A percentile compares a stretch with the other conserved stretches of the same genome.
These are phyloP conservation scores for Candoia aspera DNA, from an alignment of 2,113 vertebrate species.

Conservation along the genomic window DNA sequence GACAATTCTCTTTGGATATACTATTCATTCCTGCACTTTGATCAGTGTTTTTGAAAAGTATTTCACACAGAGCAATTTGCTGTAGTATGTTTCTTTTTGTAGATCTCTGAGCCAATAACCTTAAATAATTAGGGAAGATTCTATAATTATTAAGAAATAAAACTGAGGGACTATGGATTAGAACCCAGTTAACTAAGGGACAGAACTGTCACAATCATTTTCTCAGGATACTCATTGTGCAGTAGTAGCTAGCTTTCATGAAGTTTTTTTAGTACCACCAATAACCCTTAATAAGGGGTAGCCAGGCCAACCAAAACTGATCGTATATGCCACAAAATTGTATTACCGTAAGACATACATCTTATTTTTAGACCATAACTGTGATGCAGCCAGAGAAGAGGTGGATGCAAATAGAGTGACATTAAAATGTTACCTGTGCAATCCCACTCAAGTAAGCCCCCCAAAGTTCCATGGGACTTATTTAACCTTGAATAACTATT, in stretches of 20 bases:
- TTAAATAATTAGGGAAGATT: neutral
- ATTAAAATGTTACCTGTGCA: neutral
- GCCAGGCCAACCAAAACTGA: neutral
- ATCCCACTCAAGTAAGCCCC: neutral
- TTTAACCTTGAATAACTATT: neutral
- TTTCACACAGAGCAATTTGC: neutral
- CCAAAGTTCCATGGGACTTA: neutral
- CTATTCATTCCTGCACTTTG: neutral
- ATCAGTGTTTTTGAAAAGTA: slow-evolving; percentile 2
- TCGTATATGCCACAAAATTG: neutral
- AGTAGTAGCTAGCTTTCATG: neutral
- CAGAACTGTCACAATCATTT: neutral
- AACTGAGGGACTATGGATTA: neutral
- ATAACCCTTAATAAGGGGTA: neutral
- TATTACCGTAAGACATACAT: neutral
- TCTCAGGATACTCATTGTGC: neutral
- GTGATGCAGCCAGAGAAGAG: neutral
- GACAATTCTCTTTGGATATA: slow-evolving; percentile 1
- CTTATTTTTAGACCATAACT: neutral
- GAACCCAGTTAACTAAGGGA: neutral
- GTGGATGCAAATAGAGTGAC: neutral
- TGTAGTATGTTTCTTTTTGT: slow-evolving; percentile 4
- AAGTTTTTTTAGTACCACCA: neutral
- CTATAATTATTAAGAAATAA: neutral
- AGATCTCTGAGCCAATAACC: neutral